Conservation (phyloP, 2,113 vertebrate genomes). For the Carollia perspicillata region DNA sequence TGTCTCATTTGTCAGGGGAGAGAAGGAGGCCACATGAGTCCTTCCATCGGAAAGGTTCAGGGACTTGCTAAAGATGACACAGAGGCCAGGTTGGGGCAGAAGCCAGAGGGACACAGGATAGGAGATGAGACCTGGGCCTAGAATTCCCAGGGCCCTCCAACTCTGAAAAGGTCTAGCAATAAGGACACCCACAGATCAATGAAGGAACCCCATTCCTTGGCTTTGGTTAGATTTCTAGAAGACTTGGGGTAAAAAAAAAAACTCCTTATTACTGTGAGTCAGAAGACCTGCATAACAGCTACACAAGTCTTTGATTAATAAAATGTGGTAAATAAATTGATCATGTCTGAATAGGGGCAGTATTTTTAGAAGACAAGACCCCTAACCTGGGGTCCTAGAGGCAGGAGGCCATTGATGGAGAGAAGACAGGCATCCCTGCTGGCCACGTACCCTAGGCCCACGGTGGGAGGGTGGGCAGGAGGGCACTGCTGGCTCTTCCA, state of each 20-base stretch:
- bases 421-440: neutral
- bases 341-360: neutral
- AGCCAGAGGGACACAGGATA: neutral
- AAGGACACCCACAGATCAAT: neutral
- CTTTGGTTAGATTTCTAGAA: constrained; percentile 19
- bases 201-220: neutral
- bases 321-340: neutral
- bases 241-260: neutral
- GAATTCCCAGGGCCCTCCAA: neutral
- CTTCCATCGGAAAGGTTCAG: neutral
- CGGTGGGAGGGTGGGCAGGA: accelerated
- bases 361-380: neutral
- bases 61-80: neutral
- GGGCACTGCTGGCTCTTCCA: neutral
- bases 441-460: accelerated
- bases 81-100: neutral
- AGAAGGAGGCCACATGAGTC: neutral
- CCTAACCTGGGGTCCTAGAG: neutral
- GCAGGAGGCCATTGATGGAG: neutral
- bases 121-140: neutral
- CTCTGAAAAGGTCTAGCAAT: neutral
- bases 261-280: neutral
- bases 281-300: neutral
- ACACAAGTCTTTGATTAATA: constrained; percentile 40
- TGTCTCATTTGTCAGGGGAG: neutral